These are phyloP conservation scores for Tuta absoluta DNA, from an alignment of 2,888 invertebrate genomes.

Conservation along the genomic window DNA sequence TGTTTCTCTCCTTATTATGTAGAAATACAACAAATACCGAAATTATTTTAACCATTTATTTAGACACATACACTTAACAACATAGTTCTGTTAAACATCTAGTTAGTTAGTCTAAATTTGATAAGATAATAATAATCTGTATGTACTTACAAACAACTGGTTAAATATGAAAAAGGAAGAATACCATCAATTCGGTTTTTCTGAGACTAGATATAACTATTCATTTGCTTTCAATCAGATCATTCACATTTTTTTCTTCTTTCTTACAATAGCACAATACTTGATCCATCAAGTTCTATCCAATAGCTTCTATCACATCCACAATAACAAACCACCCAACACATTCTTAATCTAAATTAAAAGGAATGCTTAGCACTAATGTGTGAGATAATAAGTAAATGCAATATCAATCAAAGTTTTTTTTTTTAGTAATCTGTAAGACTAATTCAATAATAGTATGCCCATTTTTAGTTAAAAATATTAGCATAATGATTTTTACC, in stretches of 20 bases:
- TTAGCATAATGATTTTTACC: not conserved
- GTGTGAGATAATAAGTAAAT: not conserved
- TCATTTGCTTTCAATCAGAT: not conserved
- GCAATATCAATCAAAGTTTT: not conserved
- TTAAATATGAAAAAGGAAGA: not conserved
- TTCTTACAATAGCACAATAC: too few species aligned
- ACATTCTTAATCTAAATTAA: not conserved
- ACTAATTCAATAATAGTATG: too few species aligned
- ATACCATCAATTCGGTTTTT: not conserved
- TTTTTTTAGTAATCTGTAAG: not conserved
- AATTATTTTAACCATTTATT: constrained; percentile 27
- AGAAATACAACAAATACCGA: not conserved
- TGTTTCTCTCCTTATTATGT: not conserved
- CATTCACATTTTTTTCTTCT: not conserved
- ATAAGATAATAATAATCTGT: not conserved
- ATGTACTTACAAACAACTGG: not conserved
- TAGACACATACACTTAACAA: not conserved
- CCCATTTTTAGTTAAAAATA: not conserved
- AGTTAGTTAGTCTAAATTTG: not conserved
- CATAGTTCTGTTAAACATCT: not conserved
- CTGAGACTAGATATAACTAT: not conserved
- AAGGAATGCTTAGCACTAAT: constrained; percentile 2
- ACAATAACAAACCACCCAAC: not conserved
- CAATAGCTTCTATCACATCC: not conserved
- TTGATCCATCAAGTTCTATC: not conserved